These are phyloP conservation scores for Hydraecia micacea DNA, from an alignment of 2,888 invertebrate species.

Conservation along the genomic window DNA sequence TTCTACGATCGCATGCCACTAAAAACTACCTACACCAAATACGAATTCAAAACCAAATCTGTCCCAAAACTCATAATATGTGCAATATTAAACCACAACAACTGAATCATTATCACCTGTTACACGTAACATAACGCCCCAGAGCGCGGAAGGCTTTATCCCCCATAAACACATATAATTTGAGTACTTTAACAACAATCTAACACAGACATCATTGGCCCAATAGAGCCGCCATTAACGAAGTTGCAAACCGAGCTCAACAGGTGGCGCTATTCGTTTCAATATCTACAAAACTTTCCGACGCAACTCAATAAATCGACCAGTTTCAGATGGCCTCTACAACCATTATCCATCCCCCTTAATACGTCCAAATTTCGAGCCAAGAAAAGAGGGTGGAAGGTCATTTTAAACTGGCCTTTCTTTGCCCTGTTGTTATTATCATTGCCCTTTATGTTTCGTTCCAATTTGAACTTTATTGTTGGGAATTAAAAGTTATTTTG, in stretches of 20 bases:
- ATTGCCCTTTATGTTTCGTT: conserved; percentile 77
- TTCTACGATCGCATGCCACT: not conserved
- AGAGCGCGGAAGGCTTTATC: conserved; percentile 59
- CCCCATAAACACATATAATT: conserved; percentile 68
- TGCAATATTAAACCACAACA: conserved; percentile 21
- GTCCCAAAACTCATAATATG: not conserved
- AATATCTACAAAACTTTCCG: conserved; percentile 89
- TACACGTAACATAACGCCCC: conserved; percentile 42
- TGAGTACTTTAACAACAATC: conserved; percentile 69
- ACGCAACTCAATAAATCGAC: conserved; percentile 87
- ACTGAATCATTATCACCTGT: conserved; percentile 57
- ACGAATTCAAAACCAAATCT: conserved; percentile 11
- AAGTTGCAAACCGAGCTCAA: conserved; percentile 85
- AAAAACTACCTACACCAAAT: not conserved
- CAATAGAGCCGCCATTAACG: conserved; percentile 84
- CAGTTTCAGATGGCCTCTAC: conserved; percentile 74
- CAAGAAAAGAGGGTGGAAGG: conserved; percentile 65
- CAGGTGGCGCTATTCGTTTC: conserved; percentile 89
- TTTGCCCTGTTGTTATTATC: conserved; percentile 87
- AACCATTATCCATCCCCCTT: conserved; percentile 56
- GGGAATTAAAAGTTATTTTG: conserved; percentile 71
- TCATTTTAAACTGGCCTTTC: conserved; percentile 79
- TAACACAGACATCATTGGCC: conserved; percentile 75
- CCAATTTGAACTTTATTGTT: conserved; percentile 79
- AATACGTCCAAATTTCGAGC: conserved; percentile 57